Evolutionary conservation across 2,797 vertebrate genomes (phyloP).

Genomic region (Geotrypetes seraphini): DNA sequence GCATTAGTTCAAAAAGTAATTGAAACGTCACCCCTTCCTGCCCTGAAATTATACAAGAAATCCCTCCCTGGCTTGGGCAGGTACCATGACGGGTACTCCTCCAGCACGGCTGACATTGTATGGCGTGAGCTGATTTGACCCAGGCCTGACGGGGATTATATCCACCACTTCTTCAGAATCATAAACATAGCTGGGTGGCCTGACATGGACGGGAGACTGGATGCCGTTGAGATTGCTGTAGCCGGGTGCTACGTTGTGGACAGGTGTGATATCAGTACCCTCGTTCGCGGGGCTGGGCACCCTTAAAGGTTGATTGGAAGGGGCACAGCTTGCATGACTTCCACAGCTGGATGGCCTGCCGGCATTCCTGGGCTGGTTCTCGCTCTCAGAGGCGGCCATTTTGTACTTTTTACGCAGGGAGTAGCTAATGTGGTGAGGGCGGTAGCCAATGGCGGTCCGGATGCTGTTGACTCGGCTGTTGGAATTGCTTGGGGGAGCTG

Average conservation of each 20-base stretch:
- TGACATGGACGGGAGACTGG: too few relatives aligned
- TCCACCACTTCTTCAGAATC: too few relatives aligned
- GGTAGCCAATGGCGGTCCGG: constrained; percentile 61
- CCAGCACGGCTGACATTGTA: constrained; percentile 7
- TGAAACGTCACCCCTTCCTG: too few relatives aligned
- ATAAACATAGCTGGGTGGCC: too few relatives aligned
- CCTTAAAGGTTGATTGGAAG: too few relatives aligned
- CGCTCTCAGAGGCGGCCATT: not conserved
- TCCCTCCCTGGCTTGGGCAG: constrained; percentile 3
- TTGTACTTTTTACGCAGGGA: not conserved
- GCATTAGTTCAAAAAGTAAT: too few relatives aligned
- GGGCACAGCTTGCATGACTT: not conserved
- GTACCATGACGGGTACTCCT: constrained; percentile 7
- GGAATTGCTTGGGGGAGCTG: constrained; percentile 52
- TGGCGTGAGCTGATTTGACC: not conserved
- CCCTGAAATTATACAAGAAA: too few relatives aligned
- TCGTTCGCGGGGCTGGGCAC: too few relatives aligned
- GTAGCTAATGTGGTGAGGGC: constrained; percentile 43
- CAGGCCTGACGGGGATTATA: not conserved
- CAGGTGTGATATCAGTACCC: too few relatives aligned
- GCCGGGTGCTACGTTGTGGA: too few relatives aligned
- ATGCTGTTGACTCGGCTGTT: constrained; percentile 52
- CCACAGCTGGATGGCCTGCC: not conserved
- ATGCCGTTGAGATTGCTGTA: too few relatives aligned
- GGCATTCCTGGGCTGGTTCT: not conserved